These are phyloP conservation scores for Tiliqua scincoides DNA, from an alignment of 2,113 vertebrate species.

Conservation along the genomic window DNA sequence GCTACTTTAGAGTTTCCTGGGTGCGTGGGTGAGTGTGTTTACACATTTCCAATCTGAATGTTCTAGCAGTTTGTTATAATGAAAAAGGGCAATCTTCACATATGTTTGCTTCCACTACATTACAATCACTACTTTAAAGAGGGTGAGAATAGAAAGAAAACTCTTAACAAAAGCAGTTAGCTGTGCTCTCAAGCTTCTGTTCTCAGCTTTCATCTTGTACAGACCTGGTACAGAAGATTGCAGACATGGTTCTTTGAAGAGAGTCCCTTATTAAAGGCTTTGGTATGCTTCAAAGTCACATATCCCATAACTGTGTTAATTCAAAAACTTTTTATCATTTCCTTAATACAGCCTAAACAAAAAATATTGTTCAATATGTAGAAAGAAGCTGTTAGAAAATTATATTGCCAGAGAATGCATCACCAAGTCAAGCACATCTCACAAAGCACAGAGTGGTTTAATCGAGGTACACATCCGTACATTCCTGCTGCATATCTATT, in stretches of 20 bases:
- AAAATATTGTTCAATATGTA: not conserved
- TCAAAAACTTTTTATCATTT: not conserved
- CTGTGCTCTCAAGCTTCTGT: not conserved
- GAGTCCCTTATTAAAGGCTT: not conserved
- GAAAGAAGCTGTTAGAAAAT: not conserved
- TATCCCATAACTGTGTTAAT: not conserved
- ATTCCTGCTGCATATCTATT: too few relatives aligned
- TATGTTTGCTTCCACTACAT: not conserved
- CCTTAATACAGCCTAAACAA: not conserved
- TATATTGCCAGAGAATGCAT: not conserved
- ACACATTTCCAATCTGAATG: not conserved
- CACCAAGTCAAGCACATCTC: not conserved
- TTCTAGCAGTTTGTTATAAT: not conserved
- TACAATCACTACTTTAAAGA: not conserved
- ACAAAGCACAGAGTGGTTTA: too few relatives aligned
- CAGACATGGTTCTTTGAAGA: not conserved
- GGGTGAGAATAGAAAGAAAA: not conserved
- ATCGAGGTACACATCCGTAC: too few relatives aligned
- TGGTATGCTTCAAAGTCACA: not conserved
- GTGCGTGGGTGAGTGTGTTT: too few relatives aligned
- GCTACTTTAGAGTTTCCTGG: not conserved
- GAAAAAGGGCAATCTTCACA: not conserved
- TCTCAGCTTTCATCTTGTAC: not conserved
- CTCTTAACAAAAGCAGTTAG: not conserved
- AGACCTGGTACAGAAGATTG: not conserved